phyloP scores from a whole-genome alignment of 2,113 vertebrate species.

The Mormyrus iriodes region DNA sequence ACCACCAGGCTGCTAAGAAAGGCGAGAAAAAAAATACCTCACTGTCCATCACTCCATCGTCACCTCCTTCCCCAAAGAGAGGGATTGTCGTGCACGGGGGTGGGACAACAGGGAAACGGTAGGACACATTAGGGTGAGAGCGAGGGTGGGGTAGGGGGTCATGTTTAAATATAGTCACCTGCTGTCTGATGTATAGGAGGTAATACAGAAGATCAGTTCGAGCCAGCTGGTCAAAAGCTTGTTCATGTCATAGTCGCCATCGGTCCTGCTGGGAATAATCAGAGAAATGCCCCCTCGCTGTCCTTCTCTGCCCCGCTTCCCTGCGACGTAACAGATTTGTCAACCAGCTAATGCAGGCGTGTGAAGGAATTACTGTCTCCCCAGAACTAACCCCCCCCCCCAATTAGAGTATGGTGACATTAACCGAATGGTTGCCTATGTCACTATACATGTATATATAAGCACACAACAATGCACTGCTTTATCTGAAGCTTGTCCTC shows the following conservation, averaged over 20 bases:
- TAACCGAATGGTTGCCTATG: conserved; percentile 64
- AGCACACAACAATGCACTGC: not conserved
- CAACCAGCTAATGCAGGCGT: conserved; percentile 74
- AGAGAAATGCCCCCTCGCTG: not conserved
- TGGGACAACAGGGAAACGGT: not conserved
- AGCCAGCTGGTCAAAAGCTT: not conserved
- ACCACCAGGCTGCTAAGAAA: not conserved
- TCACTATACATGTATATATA: conserved; percentile 21
- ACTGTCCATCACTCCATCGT: not conserved
- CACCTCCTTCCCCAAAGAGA: not conserved
- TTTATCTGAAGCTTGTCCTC: not conserved
- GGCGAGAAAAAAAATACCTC: not conserved
- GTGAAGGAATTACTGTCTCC: conserved; percentile 50
- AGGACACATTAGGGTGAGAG: not conserved
- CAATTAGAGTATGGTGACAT: conserved; percentile 70
- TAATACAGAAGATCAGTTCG: not conserved
- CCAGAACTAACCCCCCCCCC: conserved; percentile 32
- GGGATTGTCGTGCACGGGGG: not conserved
- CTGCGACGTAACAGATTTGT: conserved; percentile 38
- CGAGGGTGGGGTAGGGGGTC: not conserved
- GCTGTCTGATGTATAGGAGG: not conserved
- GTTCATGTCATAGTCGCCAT: not conserved
- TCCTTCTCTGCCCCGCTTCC: not conserved
- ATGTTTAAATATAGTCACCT: not conserved
- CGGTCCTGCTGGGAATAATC: not conserved